A percentile compares a stretch with the other conserved stretches of the same genome.
phyloP scores from a whole-genome alignment of 2,888 invertebrate species.

The Argyresthia albistria region DNA sequence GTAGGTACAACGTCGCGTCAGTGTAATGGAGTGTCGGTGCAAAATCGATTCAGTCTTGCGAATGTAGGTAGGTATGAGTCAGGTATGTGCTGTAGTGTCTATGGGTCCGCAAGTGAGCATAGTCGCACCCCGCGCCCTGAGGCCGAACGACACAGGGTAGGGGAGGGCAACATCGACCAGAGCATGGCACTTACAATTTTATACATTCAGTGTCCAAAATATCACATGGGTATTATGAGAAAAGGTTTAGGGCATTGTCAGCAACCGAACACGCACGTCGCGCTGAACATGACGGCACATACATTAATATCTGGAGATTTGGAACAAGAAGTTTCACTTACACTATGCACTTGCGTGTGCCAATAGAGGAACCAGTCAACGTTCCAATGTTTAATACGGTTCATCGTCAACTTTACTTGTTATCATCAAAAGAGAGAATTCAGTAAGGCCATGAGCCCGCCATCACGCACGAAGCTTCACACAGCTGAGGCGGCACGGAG shows the following conservation, averaged over 20 bases:
- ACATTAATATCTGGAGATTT: slow-evolving; percentile 70
- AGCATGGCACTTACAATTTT: slow-evolving; percentile 69
- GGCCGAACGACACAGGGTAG: slow-evolving; percentile 34
- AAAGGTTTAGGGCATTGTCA: slow-evolving; percentile 53
- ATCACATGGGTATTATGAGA: slow-evolving; percentile 46
- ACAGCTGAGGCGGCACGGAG: slow-evolving; percentile 44
- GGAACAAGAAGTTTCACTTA: slow-evolving; percentile 73
- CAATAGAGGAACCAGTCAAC: slow-evolving; percentile 62
- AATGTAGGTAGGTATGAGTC: slow-evolving; percentile 26
- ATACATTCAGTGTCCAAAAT: slow-evolving; percentile 42
- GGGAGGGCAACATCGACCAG: slow-evolving; percentile 57
- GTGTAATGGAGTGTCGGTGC: slow-evolving; percentile 73
- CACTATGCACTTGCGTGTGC: slow-evolving; percentile 71
- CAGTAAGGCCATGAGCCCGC: slow-evolving; percentile 62
- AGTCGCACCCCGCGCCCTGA: slow-evolving; percentile 42
- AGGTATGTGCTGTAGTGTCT: slow-evolving; percentile 37
- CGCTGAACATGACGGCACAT: slow-evolving; percentile 61
- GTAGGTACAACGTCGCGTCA: slow-evolving; percentile 22
- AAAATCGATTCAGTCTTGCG: slow-evolving; percentile 73
- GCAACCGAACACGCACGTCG: slow-evolving; percentile 66
- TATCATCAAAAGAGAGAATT: slow-evolving; percentile 60
- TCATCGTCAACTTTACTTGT: slow-evolving; percentile 48
- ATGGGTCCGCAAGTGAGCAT: slow-evolving; percentile 46
- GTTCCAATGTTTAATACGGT: slow-evolving; percentile 43
- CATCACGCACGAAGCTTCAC: slow-evolving; percentile 65